Percentiles rank a stretch among this genome's conserved stretches.
phyloP scores from a whole-genome alignment of 2,888 invertebrate genomes.

The Lepetodrilus schrolli region DNA sequence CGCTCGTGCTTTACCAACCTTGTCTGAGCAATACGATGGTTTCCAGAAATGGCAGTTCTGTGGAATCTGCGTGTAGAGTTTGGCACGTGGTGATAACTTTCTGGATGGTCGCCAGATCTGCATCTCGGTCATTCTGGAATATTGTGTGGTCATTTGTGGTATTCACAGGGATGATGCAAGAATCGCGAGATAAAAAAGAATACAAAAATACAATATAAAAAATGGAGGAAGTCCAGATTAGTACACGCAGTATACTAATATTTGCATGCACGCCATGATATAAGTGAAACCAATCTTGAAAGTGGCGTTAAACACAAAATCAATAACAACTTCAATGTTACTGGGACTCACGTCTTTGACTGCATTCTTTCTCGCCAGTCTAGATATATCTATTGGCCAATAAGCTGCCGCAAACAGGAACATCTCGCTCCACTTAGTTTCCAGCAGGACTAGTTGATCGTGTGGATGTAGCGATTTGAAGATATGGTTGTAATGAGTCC shows the following conservation, averaged over 20 bases:
- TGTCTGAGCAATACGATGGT: slow-evolving; percentile 50
- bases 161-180: too few species aligned
- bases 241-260: too few species aligned
- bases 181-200: too few species aligned
- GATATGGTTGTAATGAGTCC: slow-evolving; percentile 61
- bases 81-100: slow-evolving; percentile 49
- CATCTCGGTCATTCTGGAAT: slow-evolving; percentile 22
- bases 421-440: slow-evolving; percentile 67
- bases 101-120: slow-evolving; percentile 33
- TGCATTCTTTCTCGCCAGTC: slow-evolving; percentile 11
- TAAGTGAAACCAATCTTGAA: too few species aligned
- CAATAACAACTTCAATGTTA: too few species aligned
- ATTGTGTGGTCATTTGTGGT: not conserved
- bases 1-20: too few species aligned
- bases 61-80: slow-evolving; percentile 47
- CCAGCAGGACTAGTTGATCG: slow-evolving; percentile 61
- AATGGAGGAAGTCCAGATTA: too few species aligned
- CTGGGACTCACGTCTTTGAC: not conserved
- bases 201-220: too few species aligned
- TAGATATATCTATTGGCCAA: slow-evolving; percentile 67
- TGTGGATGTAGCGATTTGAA: slow-evolving; percentile 58
- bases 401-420: slow-evolving; percentile 68
- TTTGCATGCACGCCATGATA: too few species aligned
- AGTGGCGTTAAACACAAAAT: too few species aligned
- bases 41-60: slow-evolving; percentile 55